phyloP scores from a whole-genome alignment of 2,113 vertebrate species.

The Eira barbara region DNA sequence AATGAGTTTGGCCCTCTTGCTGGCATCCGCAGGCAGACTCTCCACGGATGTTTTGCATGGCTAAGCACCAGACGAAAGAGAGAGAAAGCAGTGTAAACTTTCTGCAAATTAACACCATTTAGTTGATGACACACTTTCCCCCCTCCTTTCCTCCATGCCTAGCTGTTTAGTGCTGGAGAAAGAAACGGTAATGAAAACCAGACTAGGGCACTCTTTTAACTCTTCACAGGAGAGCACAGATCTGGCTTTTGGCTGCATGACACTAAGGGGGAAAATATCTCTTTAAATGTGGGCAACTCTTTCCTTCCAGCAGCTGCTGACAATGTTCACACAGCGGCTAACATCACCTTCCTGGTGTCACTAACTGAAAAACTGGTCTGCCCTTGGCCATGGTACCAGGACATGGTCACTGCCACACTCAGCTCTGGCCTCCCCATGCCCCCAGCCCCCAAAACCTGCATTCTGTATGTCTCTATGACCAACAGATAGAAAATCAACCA shows the following conservation, averaged over 20 bases:
- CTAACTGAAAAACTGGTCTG: not conserved
- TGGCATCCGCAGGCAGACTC: not conserved
- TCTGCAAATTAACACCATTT: constrained; percentile 45
- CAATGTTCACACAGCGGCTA: not conserved
- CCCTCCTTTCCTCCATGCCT: not conserved
- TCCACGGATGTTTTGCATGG: not conserved
- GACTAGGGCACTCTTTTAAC: not conserved
- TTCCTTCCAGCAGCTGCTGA: not conserved
- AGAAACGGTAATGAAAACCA: not conserved
- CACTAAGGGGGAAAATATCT: not conserved
- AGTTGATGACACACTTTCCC: not conserved
- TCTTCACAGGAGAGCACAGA: not conserved
- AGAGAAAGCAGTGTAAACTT: not conserved
- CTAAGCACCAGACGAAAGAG: not conserved
- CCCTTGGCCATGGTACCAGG: not conserved
- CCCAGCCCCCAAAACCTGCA: not conserved
- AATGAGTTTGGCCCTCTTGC: not conserved
- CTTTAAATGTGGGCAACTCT: not conserved
- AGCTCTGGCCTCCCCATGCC: not conserved
- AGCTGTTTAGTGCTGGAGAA: not conserved
- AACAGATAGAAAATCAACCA: not conserved
- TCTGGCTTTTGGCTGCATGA: not conserved
- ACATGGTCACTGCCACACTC: accelerated
- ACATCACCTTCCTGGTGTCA: not conserved
- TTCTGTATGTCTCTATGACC: not conserved